Evolutionary conservation across 2,113 vertebrate genomes (phyloP), one percentile per base, ranked within the genome.

Genomic region (Cochlearius cochlearius): DNA sequence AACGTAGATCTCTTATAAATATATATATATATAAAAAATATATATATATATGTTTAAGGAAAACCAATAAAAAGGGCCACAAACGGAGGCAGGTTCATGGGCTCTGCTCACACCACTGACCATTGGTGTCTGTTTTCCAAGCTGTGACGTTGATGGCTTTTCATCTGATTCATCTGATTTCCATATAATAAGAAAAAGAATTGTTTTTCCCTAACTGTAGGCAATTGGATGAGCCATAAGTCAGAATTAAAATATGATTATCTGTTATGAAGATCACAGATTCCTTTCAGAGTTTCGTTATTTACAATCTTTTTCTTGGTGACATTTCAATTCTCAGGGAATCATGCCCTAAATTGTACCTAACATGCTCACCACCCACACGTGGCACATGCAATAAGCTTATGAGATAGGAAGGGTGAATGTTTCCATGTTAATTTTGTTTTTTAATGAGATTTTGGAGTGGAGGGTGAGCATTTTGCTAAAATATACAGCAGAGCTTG

Each of bases 191-290:
- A 94, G 68, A 94, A 97, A 95, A 95, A 92, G 47, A 86, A 96
- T 91, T 90, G 69, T 89, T 96, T 96, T 83, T 78, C 93, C 64
- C 96, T 92, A 97, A 96, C 60, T 84, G 64, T 88, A 94, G 94
- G 90, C 95, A 97, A 92, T 90, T 92, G 93, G 88, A 83, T 96
- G 81, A 97, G 94, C 94, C 78, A 76, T 91, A 98, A 96, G 93
- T 97, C 96, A 96, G 96, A 97, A 97, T 92, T 96, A 97, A 98
- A 97, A 97, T 95, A 88, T 74, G 83, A 97, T 97, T 97, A 94
- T 97, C 91, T 95, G 58, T 88, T 96, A 89, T 23, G 29, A 92
- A 94, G 90, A 95, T 95, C 91, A 94, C 91, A 95, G 71, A 91
- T 95, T 97, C 77, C 72, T 96, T 96, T 95, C 67, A 79, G 84